Evolutionary conservation across 2,797 vertebrate genomes (phyloP).

Genomic region (Nannoperca obscura): DNA sequence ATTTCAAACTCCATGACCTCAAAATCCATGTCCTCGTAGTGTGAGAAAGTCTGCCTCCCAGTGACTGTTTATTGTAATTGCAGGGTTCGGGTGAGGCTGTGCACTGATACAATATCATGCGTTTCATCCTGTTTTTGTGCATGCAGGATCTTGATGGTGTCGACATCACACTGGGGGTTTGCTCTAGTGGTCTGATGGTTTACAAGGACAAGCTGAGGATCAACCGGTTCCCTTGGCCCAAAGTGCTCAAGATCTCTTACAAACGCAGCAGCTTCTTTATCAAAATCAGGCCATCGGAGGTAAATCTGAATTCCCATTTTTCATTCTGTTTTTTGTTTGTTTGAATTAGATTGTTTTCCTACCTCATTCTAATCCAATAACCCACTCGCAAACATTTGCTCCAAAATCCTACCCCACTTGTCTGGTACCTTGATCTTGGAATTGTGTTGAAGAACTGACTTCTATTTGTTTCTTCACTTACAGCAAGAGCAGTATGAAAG

Average conservation of each 20-base stretch:
- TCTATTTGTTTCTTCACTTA: conserved; percentile 40
- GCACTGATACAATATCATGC: background rate
- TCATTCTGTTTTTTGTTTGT: background rate
- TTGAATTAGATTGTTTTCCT: background rate
- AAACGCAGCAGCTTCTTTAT: conserved; percentile 98
- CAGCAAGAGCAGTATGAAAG: conserved; percentile 96
- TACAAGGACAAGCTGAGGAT: conserved; percentile 97
- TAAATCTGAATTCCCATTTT: conserved; percentile 63
- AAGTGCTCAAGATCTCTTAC: conserved; percentile 98
- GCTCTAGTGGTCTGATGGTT: conserved; percentile 94
- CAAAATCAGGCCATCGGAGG: conserved; percentile 95
- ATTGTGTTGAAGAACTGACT: background rate
- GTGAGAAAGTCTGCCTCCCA: conserved; percentile 65
- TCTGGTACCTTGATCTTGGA: background rate
- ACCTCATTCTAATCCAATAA: background rate
- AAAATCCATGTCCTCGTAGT: conserved; percentile 6
- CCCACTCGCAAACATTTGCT: background rate
- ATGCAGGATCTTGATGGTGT: conserved; percentile 93
- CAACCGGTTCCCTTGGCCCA: conserved; percentile 97
- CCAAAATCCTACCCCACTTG: background rate
- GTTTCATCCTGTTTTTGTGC: conserved; percentile 10
- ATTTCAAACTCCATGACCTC: conserved; percentile 61
- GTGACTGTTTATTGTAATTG: conserved; percentile 61
- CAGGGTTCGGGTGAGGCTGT: background rate
- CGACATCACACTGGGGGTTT: conserved; percentile 95